Base-by-base conservation (phyloP, 2,797 vertebrate genomes). In the Gastrophryne carolinensis region DNA sequence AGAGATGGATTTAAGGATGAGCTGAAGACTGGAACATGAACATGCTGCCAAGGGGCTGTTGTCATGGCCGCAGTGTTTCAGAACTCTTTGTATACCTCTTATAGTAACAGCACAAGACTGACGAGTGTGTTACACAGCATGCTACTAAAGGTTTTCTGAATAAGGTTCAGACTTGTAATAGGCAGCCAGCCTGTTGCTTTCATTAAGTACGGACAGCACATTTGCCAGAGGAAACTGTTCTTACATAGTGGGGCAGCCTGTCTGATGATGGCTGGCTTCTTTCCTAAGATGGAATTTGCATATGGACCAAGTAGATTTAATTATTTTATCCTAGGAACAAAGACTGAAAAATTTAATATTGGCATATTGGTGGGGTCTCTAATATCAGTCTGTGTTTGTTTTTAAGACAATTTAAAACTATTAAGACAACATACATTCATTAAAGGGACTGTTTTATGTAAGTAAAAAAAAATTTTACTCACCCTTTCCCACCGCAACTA, bases 1-100 rank as follows among this genome's bases (percentile, higher is more conserved):
- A 92, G 92, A 92, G 80, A 92, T 85, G 75, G 83, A 92, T 84
- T 86, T 86, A 70, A 73, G 87, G 88, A 88, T 87, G 86, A 93
- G 89, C 81, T 81, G 78, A 67, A 83, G 83, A 82, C 82, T 82
- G 29, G 8, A 87, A 77, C 81, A 29, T 78, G 83, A 91, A 76
- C 86, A 82, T 81, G 81, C 82, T 82, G 70, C 84, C 1, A 81
- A 11, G 90, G 87, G 89, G 81, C 52, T 60, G 23, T 58, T 72
- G 29, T 47, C 35, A 63, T 26, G 63, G 44, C 24, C 49, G 19
- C 34, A 58, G 23, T 66, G 13, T 72, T 71, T 57, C 52, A 64
- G 64, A 72, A 35, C 26, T 37, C 34, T 65, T 58, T 65, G 11
- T 58, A 24, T 37, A 39, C 32, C 12, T 65, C 29, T 21, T 34